Percentiles rank a stretch among this genome's conserved stretches.
phyloP scores from a whole-genome alignment of 2,797 vertebrate species.

The Phylloscopus collybita region DNA sequence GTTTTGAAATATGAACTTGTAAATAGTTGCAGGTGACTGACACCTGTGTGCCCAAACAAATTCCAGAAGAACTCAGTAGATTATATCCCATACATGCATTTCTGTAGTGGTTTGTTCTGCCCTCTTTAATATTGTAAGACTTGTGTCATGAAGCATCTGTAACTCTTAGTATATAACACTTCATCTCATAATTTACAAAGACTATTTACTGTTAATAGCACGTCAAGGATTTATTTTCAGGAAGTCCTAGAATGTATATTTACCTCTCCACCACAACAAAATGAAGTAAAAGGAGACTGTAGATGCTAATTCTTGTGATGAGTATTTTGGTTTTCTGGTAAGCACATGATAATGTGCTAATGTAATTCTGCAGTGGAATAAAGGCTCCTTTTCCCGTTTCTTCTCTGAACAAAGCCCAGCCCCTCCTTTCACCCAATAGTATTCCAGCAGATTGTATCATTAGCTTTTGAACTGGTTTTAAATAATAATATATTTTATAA shows the following conservation, averaged over 20 bases:
- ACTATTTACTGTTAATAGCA: neutral
- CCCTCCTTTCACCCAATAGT: neutral
- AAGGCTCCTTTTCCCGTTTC: neutral
- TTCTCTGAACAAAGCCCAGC: neutral
- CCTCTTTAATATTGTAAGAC: neutral
- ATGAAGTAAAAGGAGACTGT: neutral
- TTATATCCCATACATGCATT: neutral
- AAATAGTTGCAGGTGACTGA: neutral
- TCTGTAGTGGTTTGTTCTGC: neutral
- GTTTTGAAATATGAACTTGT: neutral
- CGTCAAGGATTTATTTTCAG: neutral
- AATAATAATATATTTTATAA: neutral
- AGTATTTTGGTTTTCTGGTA: neutral
- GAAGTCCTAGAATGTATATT: neutral
- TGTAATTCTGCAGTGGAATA: neutral
- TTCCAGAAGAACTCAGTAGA: neutral
- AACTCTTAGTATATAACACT: neutral
- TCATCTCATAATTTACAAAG: neutral
- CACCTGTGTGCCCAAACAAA: neutral
- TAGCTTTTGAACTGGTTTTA: neutral
- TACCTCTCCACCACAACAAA: neutral
- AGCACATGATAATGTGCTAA: neutral
- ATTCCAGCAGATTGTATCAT: neutral
- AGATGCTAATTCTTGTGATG: neutral
- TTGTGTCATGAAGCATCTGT: neutral